These are phyloP conservation scores for Nycticryphes semicollaris DNA, from an alignment of 2,113 vertebrate species.

Conservation along the genomic window DNA sequence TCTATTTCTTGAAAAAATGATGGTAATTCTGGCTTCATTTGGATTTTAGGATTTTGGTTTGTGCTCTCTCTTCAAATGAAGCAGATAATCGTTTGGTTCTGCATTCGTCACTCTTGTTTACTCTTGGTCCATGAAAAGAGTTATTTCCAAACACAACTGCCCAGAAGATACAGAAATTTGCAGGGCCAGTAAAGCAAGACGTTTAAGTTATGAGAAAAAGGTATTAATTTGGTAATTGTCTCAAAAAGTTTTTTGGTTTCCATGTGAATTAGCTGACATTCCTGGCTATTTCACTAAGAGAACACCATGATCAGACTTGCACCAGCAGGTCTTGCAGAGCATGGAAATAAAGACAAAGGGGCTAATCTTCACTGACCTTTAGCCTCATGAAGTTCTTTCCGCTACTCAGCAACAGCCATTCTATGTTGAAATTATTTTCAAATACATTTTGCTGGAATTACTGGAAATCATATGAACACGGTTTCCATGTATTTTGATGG, in stretches of 20 bases:
- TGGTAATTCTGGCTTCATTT: background rate
- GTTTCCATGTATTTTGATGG: background rate
- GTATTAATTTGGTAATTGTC: background rate
- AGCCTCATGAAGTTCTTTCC: background rate
- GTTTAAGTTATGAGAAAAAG: background rate
- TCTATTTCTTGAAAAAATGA: background rate
- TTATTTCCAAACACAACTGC: background rate
- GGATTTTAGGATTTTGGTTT: background rate
- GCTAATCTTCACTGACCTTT: background rate
- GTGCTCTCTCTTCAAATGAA: background rate
- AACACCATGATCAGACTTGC: background rate
- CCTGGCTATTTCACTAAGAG: background rate
- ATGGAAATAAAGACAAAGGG: background rate
- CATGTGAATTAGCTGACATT: background rate
- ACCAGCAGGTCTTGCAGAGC: background rate
- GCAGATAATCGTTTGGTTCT: background rate
- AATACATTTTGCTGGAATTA: background rate
- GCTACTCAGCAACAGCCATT: fast-evolving
- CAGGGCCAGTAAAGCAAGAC: background rate
- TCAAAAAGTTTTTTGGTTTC: background rate
- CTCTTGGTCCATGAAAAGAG: background rate
- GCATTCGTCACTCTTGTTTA: background rate
- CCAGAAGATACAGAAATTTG: background rate
- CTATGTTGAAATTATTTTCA: background rate
- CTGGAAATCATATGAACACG: background rate